These are phyloP conservation scores for Corapipo altera DNA, from an alignment of 2,113 vertebrate genomes.

Conservation along the genomic window DNA sequence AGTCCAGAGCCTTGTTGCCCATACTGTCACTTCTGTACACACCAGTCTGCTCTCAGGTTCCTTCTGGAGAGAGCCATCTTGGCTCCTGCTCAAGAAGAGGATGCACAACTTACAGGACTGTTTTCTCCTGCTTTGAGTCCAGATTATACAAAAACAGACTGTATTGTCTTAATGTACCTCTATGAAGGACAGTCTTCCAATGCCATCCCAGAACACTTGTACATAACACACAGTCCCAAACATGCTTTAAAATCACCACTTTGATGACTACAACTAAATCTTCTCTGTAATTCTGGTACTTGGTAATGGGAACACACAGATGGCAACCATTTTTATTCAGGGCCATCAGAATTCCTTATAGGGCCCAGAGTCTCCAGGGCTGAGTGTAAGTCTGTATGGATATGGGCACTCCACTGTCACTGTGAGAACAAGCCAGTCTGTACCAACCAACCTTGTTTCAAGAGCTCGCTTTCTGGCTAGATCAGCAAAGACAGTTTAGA, in stretches of 20 bases:
- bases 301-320: background rate
- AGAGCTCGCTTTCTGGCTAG: background rate
- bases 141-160: background rate
- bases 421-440: background rate
- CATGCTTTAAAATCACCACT: background rate
- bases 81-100: background rate
- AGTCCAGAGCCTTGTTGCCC: background rate
- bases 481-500: background rate
- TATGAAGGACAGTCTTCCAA: background rate
- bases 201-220: background rate
- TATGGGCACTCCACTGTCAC: background rate
- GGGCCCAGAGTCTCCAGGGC: background rate
- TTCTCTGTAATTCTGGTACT: background rate
- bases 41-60: background rate
- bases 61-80: background rate
- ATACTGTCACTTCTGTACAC: background rate
- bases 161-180: background rate
- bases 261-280: background rate
- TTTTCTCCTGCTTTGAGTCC: accelerated
- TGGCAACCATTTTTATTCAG: background rate
- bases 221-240: background rate
- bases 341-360: background rate
- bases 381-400: accelerated
- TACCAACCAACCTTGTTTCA: background rate
- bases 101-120: background rate